phyloP scores from a whole-genome alignment of 1,140 invertebrate species.

The Aphis gossypii region DNA sequence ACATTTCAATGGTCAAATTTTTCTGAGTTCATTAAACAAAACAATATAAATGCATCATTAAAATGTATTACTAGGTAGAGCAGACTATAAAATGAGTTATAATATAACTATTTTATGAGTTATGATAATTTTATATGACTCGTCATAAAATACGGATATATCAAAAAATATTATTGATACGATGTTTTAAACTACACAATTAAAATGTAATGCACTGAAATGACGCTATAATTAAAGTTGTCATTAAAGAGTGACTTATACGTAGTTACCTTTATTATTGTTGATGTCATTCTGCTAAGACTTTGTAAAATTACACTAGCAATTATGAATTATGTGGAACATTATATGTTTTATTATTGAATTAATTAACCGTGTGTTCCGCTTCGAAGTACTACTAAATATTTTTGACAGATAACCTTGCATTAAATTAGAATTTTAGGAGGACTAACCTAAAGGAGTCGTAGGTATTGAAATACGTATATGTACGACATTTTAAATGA shows the following conservation, averaged over 20 bases:
- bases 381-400: background rate
- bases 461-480: background rate
- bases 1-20: background rate
- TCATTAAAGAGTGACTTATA: background rate
- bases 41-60: background rate
- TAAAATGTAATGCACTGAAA: slow-evolving; percentile 9
- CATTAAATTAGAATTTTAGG: background rate
- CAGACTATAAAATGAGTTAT: background rate
- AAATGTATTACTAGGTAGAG: background rate
- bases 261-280: background rate
- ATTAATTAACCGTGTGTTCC: background rate
- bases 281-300: background rate
- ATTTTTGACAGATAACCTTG: background rate
- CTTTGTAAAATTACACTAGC: slow-evolving; percentile 7
- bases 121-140: background rate
- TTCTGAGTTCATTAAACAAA: background rate
- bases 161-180: background rate
- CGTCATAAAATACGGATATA: background rate
- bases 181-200: background rate
- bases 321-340: background rate
- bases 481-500: background rate
- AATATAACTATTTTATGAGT: background rate
- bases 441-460: background rate
- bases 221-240: background rate
- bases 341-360: background rate